phyloP scores from a whole-genome alignment of 2,113 vertebrate species.

The Neodon shergylaensis region DNA sequence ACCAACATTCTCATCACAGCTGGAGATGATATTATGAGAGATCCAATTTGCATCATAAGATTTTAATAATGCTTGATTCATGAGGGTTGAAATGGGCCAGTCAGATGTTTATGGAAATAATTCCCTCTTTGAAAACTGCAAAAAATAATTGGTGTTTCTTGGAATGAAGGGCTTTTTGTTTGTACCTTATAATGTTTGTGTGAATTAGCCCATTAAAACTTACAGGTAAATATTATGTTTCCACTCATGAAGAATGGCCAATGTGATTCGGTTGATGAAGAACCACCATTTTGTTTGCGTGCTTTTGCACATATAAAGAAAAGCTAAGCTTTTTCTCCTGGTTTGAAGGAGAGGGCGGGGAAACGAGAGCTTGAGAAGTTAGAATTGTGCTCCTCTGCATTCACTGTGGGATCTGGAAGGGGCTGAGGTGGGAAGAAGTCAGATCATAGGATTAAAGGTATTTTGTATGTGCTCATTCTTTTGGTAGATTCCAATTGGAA shows the following conservation, averaged over 20 bases:
- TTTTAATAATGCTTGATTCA: slow-evolving; percentile 31
- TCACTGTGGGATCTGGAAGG: not conserved
- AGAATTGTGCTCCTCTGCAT: not conserved
- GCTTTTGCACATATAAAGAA: not conserved
- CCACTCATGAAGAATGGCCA: not conserved
- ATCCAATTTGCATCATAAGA: not conserved
- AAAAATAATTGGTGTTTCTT: not conserved
- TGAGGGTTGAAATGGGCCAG: not conserved
- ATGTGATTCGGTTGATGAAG: not conserved
- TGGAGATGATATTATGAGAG: not conserved
- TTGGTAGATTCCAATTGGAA: not conserved
- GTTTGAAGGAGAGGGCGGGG: not conserved
- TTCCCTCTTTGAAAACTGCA: not conserved
- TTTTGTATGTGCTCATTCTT: not conserved
- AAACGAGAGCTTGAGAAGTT: not conserved
- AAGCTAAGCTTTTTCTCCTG: not conserved
- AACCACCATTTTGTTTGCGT: not conserved
- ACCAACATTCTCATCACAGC: not conserved
- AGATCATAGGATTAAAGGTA: not conserved
- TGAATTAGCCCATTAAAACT: not conserved
- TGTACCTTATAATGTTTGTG: not conserved
- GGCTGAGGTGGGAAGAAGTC: not conserved
- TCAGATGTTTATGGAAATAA: slow-evolving; percentile 12
- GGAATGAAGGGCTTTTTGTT: not conserved
- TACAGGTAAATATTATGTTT: not conserved